A percentile compares a stretch with the other conserved stretches of the same genome.
Evolutionary conservation across 2,797 vertebrate genomes (phyloP).

Genomic region (Siniperca scherzeri): DNA sequence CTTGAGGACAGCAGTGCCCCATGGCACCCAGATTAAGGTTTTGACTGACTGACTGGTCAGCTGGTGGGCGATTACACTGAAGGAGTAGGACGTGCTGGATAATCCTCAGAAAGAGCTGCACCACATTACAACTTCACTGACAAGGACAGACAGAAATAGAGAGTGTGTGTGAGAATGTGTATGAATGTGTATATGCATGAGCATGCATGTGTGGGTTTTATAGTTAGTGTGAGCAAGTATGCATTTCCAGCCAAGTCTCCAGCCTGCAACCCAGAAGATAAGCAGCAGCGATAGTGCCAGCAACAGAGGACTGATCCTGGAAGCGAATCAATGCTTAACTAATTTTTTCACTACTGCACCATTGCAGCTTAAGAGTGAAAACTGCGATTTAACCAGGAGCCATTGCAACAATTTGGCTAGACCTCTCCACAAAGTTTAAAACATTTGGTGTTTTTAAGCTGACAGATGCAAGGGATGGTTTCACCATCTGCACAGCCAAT

Average conservation of each 20-base stretch:
- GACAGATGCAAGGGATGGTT: constrained; percentile 61
- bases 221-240: constrained; percentile 33
- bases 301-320: constrained; percentile 61
- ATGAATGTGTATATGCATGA: constrained; percentile 14
- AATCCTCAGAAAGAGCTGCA: constrained; percentile 40
- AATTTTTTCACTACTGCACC: constrained; percentile 25
- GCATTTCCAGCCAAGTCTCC: constrained; percentile 63
- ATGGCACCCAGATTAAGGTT: constrained; percentile 32
- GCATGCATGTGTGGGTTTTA: constrained; percentile 23
- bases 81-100: constrained; percentile 35
- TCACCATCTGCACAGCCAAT: constrained; percentile 70
- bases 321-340: constrained; percentile 63
- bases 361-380: constrained; percentile 51
- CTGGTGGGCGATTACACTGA: constrained; percentile 37
- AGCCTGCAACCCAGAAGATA: constrained; percentile 73
- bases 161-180: neutral
- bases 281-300: constrained; percentile 74
- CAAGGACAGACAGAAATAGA: constrained; percentile 9
- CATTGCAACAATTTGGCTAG: constrained; percentile 52
- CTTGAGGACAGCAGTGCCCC: constrained; percentile 17
- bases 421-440: constrained; percentile 41
- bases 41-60: constrained; percentile 51
- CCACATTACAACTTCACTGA: constrained; percentile 48
- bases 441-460: constrained; percentile 54
- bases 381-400: constrained; percentile 50